Conservation (phyloP, 2,113 vertebrate genomes). For the Mola mola region DNA sequence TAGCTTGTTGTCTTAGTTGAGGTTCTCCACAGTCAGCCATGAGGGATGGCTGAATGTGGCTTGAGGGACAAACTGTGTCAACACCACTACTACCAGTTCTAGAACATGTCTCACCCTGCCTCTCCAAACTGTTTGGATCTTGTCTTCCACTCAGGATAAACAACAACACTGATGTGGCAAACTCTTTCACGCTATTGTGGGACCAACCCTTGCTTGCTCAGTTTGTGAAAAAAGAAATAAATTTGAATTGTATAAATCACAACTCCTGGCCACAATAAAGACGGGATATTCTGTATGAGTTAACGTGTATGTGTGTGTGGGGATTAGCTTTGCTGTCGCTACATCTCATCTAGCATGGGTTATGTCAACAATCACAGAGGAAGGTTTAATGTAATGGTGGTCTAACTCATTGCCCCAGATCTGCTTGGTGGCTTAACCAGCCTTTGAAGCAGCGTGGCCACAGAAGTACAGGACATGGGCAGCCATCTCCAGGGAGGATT, state of each 20-base stretch:
- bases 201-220: constrained; percentile 7
- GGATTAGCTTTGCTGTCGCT: constrained; percentile 31
- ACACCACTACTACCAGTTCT: background rate
- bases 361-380: no score
- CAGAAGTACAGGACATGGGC: constrained; percentile 46
- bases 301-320: constrained; percentile 22
- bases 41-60: no score
- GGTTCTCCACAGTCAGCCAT: no score
- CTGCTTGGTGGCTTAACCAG: constrained; percentile 52
- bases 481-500: constrained; percentile 53
- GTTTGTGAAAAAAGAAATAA: constrained; percentile 51
- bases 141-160: constrained; percentile 31
- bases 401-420: constrained; percentile 65
- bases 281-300: constrained; percentile 11
- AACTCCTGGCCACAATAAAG: constrained; percentile 29
- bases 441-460: constrained; percentile 53
- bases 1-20: no score
- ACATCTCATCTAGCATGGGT: no score
- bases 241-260: constrained; percentile 36
- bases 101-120: background rate
- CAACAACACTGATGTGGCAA: constrained; percentile 46
- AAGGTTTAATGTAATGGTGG: constrained; percentile 65
- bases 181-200: constrained; percentile 32
- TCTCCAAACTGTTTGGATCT: no score
- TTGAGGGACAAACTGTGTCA: no score